Conservation (phyloP, 2,888 invertebrate species). For the Drosophila glabriapex region DNA sequence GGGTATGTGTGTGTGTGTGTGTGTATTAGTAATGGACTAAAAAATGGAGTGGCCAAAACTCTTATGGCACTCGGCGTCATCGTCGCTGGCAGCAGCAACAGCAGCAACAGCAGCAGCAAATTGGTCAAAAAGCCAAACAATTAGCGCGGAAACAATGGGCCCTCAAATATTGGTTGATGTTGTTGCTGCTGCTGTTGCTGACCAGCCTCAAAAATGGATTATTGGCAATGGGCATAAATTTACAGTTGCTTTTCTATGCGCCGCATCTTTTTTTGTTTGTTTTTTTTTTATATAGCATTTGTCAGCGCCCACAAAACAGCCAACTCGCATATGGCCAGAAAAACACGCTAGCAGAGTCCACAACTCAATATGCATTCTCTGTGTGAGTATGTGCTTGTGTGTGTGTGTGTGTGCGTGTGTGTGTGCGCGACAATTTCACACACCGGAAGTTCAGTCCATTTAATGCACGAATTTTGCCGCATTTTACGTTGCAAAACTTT, state of each 20-base stretch:
- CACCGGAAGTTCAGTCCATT: constrained; percentile 83
- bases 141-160: constrained; percentile 85
- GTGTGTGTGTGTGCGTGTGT: constrained; percentile 24
- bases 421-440: constrained; percentile 60
- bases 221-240: constrained; percentile 85
- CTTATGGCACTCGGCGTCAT: constrained; percentile 27
- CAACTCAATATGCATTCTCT: constrained; percentile 32
- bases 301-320: constrained; percentile 48
- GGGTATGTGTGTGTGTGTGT: constrained; percentile 4
- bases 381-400: constrained; percentile 7
- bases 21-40: constrained; percentile 33
- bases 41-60: constrained; percentile 28
- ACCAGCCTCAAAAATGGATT: constrained; percentile 85
- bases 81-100: constrained; percentile 7
- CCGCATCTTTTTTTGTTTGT: neutral
- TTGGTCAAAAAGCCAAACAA: constrained; percentile 84
- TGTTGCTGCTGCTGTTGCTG: constrained; percentile 69
- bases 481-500: constrained; percentile 69
- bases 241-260: constrained; percentile 59
- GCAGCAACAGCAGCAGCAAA: constrained; percentile 53
- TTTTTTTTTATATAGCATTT: constrained; percentile 18
- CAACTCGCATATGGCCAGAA: constrained; percentile 55
- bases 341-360: constrained; percentile 36
- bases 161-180: constrained; percentile 84
- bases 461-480: constrained; percentile 81